A percentile compares a stretch with the other conserved stretches of the same genome.
Conservation (phyloP, 2,113 vertebrate genomes). For the Tamias sibiricus region DNA sequence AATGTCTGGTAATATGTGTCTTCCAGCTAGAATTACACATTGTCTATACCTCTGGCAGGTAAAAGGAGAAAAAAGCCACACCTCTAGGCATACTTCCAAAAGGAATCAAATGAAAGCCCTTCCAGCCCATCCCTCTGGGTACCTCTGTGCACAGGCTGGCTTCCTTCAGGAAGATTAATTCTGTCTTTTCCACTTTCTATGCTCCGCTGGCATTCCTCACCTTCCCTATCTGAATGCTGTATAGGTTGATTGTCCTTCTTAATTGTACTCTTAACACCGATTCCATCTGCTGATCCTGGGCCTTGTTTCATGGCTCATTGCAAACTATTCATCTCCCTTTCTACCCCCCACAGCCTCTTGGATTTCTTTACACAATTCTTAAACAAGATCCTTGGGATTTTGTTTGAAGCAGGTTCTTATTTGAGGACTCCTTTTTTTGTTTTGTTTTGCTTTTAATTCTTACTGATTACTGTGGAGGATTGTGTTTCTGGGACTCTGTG, state of each 20-base stretch:
- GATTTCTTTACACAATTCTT: constrained; percentile 57
- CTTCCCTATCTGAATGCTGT: constrained; percentile 37
- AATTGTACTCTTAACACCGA: constrained; percentile 53
- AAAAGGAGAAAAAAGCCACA: constrained; percentile 35
- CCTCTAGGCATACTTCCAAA: constrained; percentile 51
- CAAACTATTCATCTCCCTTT: constrained; percentile 52
- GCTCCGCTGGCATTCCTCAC: background rate
- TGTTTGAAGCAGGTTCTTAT: background rate
- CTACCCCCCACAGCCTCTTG: background rate
- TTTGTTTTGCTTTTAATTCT: constrained; percentile 15
- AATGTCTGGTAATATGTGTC: constrained; percentile 24
- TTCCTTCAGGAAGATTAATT: constrained; percentile 61
- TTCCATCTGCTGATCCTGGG: constrained; percentile 55
- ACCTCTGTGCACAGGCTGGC: background rate
- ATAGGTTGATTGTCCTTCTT: constrained; percentile 45
- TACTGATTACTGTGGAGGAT: background rate
- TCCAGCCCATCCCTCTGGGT: background rate
- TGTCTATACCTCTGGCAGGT: constrained; percentile 49
- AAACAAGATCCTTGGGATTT: constrained; percentile 33
- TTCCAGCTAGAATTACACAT: constrained; percentile 57
- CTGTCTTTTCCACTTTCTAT: constrained; percentile 53
- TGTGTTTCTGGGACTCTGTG: background rate
- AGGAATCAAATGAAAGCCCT: constrained; percentile 47
- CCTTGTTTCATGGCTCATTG: constrained; percentile 59
- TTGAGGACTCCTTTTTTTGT: background rate